These are phyloP conservation scores for Arctocebus calabarensis DNA, from an alignment of 2,797 vertebrate genomes.

Conservation along the genomic window DNA sequence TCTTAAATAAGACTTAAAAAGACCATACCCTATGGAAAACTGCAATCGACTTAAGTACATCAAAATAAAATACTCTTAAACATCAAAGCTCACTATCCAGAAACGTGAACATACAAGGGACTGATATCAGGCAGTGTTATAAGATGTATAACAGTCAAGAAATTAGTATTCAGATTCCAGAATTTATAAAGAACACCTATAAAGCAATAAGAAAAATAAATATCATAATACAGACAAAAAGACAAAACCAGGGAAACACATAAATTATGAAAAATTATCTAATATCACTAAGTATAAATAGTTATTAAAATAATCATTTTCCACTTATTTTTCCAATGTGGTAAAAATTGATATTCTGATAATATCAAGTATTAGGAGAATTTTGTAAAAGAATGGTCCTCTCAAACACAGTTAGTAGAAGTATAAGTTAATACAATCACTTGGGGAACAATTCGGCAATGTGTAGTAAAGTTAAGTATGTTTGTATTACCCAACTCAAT, in stretches of 20 bases:
- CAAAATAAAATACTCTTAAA: not conserved
- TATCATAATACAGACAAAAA: constrained; percentile 20
- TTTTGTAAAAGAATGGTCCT: not conserved
- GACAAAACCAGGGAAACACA: not conserved
- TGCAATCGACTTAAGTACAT: not conserved
- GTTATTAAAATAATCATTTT: not conserved
- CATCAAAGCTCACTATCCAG: not conserved
- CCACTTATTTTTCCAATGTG: not conserved
- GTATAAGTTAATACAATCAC: not conserved
- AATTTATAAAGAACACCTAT: not conserved
- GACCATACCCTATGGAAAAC: not conserved
- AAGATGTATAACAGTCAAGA: not conserved
- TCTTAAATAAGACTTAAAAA: not conserved
- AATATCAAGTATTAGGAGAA: not conserved
- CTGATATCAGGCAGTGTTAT: not conserved
- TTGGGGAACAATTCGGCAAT: not conserved
- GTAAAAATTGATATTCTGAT: not conserved
- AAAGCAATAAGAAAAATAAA: not conserved
- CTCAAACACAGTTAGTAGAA: not conserved
- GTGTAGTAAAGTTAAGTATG: not conserved
- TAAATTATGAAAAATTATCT: not conserved
- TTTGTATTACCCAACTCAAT: not conserved
- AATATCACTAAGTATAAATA: constrained; percentile 1
- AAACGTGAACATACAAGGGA: constrained; percentile 1
- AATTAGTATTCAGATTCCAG: not conserved